Base-by-base conservation (phyloP, 2,797 vertebrate species). In the Columba guinea region DNA sequence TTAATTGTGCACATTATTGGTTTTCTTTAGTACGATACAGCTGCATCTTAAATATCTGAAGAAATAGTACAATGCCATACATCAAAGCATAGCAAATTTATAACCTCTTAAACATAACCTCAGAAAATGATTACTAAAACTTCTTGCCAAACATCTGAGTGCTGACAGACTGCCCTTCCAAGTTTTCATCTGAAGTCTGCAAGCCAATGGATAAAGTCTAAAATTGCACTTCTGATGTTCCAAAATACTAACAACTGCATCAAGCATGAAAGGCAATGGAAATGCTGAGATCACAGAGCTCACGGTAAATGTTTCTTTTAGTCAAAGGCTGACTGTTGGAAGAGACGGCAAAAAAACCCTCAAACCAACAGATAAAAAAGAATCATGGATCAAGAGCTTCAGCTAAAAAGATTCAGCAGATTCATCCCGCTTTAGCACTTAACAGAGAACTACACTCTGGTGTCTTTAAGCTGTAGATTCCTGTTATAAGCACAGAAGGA, bases 51-150 rank as follows among this genome's bases (percentile, higher is more conserved):
- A 88, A 73, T 94, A 95, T 91, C 85, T 81, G 55, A 81, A 95
- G 89, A 87, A 85, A 91, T 6, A 90, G 46, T 82, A 94, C 70
- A 93, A 91, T 78, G 51, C 63, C 76, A 82, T 69, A 87, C 93
- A 94, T 95, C 93, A 95, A 97, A 95, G 95, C 87, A 75, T 27
- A 87, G 85, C 77, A 88, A 84, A 95, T 97, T 94, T 95, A 94
- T 73, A 93, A 87, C 77, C 76, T 93, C 85, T 90, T 94, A 93
- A 90, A 95, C 69, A 41, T 82, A 94, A 91, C 83, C 86, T 94
- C 90, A 96, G 93, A 96, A 96, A 95, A 95, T 69, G 58, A 95
- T 88, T 88, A 81, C 73, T 94, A 93, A 79, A 88, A 53, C 55
- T 84, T 86, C 80, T 94, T 95, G 94, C 93, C 94, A 96, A 93